These are phyloP conservation scores for Tupaia chinensis DNA, from an alignment of 2,113 vertebrate species.

Conservation along the genomic window DNA sequence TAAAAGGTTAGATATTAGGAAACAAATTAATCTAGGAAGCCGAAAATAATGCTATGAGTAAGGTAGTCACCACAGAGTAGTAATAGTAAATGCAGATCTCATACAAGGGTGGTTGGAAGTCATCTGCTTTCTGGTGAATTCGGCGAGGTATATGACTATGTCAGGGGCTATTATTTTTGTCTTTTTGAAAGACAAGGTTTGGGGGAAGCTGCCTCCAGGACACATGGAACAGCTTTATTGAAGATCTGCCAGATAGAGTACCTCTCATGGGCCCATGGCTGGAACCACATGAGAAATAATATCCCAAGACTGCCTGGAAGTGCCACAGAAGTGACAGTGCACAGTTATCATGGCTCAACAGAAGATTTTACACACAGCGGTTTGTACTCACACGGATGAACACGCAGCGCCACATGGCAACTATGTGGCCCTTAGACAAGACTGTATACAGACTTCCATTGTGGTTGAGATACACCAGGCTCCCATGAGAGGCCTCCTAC, in stretches of 20 bases:
- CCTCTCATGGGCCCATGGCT: not conserved
- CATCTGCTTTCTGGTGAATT: conserved; percentile 26
- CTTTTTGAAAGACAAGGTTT: not conserved
- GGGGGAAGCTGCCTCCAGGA: not conserved
- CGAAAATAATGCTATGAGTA: not conserved
- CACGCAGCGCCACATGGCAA: not conserved
- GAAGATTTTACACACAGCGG: not conserved
- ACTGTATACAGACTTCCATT: not conserved
- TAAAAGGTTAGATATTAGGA: not conserved
- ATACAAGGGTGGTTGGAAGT: not conserved
- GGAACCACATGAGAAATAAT: not conserved
- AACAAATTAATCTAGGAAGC: conserved; percentile 48
- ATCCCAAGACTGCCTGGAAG: not conserved
- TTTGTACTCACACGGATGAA: not conserved
- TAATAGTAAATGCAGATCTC: not conserved
- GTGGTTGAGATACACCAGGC: not conserved
- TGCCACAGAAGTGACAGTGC: not conserved
- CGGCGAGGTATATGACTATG: not conserved
- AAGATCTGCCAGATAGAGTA: not conserved
- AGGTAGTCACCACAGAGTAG: conserved; percentile 7
- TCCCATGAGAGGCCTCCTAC: not conserved
- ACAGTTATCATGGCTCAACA: not conserved
- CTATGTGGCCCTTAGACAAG: not conserved
- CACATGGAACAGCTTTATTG: not conserved
- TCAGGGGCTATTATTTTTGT: not conserved